Evolutionary conservation across 1,140 invertebrate genomes (phyloP).

Genomic region (Vanessa atalanta): DNA sequence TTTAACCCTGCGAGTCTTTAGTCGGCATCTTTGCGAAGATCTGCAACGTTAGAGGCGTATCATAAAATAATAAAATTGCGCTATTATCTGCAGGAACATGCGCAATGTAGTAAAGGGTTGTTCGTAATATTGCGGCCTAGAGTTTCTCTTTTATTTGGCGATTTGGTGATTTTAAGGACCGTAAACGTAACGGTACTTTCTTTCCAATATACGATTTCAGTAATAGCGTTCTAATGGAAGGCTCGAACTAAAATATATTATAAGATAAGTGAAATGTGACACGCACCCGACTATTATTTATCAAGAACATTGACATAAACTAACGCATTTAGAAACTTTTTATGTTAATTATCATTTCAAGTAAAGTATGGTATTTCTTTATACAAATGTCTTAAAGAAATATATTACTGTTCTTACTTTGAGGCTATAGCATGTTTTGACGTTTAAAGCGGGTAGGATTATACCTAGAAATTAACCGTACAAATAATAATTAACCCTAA

Average conservation of each 20-base stretch:
- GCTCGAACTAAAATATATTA: conserved; percentile 42
- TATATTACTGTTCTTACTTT: too few relatives aligned
- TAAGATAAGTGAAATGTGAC: conserved; percentile 58
- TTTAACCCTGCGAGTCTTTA: conserved; percentile 44
- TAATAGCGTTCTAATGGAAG: conserved; percentile 55
- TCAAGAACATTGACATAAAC: conserved; percentile 39
- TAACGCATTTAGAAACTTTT: conserved; percentile 22
- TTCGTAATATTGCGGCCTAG: conserved; percentile 46
- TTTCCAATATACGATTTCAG: conserved; percentile 35
- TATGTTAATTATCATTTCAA: conserved; percentile 21
- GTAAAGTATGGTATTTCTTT: neutral
- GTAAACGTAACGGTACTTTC: conserved; percentile 70
- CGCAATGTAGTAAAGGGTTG: conserved; percentile 65
- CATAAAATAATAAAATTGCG: conserved; percentile 78
- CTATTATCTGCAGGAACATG: conserved; percentile 71
- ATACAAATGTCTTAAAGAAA: neutral
- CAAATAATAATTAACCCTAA: too few relatives aligned
- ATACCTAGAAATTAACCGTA: too few relatives aligned
- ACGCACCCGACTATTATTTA: conserved; percentile 47
- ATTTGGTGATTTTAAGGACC: conserved; percentile 46
- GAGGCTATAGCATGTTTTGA: too few relatives aligned
- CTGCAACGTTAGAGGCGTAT: conserved; percentile 64
- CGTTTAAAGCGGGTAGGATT: too few relatives aligned
- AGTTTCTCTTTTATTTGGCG: conserved; percentile 68
- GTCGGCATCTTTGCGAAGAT: conserved; percentile 74